Evolutionary conservation across 2,113 vertebrate species (phyloP).

Genomic region (Lonchura striata): DNA sequence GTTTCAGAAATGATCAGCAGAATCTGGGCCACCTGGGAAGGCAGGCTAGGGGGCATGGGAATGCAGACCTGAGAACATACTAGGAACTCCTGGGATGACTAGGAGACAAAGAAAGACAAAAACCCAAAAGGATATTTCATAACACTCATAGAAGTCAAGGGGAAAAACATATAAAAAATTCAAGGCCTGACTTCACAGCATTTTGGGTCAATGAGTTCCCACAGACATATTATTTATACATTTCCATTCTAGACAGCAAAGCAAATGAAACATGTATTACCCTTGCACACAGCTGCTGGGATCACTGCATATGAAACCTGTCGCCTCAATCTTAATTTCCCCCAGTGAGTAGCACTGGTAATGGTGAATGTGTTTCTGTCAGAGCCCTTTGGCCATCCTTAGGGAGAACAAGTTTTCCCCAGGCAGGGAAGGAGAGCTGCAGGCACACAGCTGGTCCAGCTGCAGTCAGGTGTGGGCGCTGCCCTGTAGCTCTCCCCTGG

Average conservation of each 20-base stretch:
- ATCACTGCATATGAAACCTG: background rate
- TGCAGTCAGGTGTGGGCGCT: background rate
- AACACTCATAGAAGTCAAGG: background rate
- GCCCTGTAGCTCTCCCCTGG: accelerated
- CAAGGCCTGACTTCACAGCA: background rate
- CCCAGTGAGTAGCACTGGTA: background rate
- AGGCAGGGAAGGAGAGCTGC: background rate
- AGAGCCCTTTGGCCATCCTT: background rate
- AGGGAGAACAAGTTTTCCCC: background rate
- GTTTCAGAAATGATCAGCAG: background rate
- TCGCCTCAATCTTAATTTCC: background rate
- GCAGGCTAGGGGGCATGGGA: accelerated
- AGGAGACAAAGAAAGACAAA: background rate
- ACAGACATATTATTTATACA: background rate
- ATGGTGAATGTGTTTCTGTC: background rate
- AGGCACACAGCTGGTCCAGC: accelerated
- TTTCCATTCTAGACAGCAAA: background rate
- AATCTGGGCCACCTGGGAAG: background rate
- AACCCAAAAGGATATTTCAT: background rate
- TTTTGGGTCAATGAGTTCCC: background rate
- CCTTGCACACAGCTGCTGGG: background rate
- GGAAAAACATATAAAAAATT: background rate
- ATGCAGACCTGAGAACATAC: accelerated
- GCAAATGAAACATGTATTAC: background rate
- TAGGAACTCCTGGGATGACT: background rate